phyloP scores from a whole-genome alignment of 35 echinoderm and acorn worm species.

The Apostichopus japonicus region DNA sequence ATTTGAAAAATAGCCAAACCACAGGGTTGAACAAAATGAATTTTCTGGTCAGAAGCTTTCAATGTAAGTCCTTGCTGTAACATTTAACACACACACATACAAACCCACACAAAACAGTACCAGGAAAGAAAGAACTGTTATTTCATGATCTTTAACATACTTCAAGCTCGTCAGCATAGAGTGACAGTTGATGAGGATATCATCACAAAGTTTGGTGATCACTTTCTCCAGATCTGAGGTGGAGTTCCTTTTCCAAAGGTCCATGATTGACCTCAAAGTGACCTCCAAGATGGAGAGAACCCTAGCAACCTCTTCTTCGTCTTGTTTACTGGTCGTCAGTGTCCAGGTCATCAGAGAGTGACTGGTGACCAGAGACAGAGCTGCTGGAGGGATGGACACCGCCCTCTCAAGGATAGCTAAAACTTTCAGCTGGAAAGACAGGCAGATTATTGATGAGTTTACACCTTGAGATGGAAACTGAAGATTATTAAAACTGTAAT shows the following conservation, averaged over 20 bases:
- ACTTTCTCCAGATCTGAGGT: background rate
- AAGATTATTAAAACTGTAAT: background rate
- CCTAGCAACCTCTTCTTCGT: background rate
- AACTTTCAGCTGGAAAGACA: background rate
- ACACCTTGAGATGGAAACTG: background rate
- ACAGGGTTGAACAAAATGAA: no score
- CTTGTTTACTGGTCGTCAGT: background rate
- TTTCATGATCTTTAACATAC: background rate
- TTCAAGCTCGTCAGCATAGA: background rate
- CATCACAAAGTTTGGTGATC: background rate
- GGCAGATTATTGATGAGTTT: background rate
- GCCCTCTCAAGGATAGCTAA: constrained; percentile 11
- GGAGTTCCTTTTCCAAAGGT: constrained; percentile 4
- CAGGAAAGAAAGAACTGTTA: background rate
- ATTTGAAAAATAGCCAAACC: no score
- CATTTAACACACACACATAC: background rate
- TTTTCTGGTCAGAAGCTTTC: no score
- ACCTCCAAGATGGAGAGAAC: constrained; percentile 7
- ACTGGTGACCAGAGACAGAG: background rate
- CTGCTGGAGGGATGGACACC: constrained; percentile 27
- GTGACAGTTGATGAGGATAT: constrained; percentile 24
- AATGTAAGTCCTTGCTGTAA: background rate
- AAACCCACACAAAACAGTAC: background rate
- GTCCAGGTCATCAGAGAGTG: constrained; percentile 43
- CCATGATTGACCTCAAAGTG: background rate